Percentiles rank a stretch among this genome's conserved stretches.
Evolutionary conservation across 2,888 invertebrate genomes (phyloP).

Genomic region (Cerastis leucographa): DNA sequence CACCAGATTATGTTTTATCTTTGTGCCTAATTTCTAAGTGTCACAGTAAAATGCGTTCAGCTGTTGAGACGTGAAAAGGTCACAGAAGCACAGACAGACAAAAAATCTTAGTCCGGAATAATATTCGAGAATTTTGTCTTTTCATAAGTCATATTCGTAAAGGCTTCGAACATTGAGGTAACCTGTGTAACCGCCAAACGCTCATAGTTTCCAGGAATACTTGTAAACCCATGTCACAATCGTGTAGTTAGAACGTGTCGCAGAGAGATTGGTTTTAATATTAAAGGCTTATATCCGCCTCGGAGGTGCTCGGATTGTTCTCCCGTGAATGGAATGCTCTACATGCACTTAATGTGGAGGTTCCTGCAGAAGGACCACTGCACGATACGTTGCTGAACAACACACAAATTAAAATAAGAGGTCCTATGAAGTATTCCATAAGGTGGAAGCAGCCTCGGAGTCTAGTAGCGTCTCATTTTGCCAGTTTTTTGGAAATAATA

Average conservation of each 20-base stretch:
- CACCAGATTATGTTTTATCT: neutral
- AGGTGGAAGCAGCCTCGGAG: neutral
- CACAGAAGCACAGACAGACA: neutral
- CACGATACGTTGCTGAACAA: no score
- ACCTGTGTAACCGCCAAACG: constrained; percentile 3
- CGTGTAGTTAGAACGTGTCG: constrained; percentile 66
- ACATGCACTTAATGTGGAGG: constrained; percentile 22
- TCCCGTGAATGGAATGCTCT: constrained; percentile 38
- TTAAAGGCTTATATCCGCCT: constrained; percentile 76
- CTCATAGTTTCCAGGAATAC: constrained; percentile 15
- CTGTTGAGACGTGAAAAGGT: neutral
- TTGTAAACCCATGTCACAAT: constrained; percentile 59
- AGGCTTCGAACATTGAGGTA: neutral
- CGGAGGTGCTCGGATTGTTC: constrained; percentile 55
- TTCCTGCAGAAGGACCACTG: constrained; percentile 8
- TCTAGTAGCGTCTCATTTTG: neutral
- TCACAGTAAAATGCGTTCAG: neutral
- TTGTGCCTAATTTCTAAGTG: neutral
- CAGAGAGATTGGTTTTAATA: constrained; percentile 73
- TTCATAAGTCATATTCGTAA: neutral
- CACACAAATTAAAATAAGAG: no score
- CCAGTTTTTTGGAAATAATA: neutral
- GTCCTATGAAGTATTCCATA: neutral
- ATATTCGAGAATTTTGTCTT: neutral
- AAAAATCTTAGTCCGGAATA: neutral